A percentile compares a stretch with the other conserved stretches of the same genome.
Conservation (phyloP, 2,797 vertebrate genomes). For the Melanotaenia boesemani region DNA sequence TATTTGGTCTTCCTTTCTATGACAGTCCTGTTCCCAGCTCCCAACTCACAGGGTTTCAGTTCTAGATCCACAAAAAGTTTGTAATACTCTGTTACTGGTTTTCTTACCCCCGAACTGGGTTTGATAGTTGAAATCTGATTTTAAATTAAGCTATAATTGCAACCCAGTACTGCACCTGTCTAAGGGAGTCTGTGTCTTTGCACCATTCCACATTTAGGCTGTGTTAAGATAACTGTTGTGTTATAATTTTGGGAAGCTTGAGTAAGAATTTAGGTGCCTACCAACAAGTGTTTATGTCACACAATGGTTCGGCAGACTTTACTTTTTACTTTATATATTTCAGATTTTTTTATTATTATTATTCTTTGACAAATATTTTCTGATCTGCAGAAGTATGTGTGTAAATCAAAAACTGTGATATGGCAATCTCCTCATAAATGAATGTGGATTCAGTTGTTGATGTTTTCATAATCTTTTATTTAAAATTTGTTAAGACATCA, state of each 20-base stretch:
- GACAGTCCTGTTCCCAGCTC: neutral
- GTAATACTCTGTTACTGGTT: neutral
- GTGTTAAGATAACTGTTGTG: neutral
- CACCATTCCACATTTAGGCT: neutral
- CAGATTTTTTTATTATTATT: too few relatives aligned
- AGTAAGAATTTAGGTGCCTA: neutral
- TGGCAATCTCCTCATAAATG: neutral
- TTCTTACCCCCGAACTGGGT: neutral
- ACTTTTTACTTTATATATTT: too few relatives aligned
- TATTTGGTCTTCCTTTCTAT: neutral
- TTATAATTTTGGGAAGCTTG: neutral
- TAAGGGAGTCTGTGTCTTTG: neutral
- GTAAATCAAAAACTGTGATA: neutral
- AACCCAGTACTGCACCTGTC: neutral
- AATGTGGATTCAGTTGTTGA: neutral
- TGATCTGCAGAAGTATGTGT: neutral
- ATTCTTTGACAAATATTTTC: too few relatives aligned
- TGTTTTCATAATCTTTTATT: neutral
- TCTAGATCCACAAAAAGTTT: neutral
- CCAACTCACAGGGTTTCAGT: neutral
- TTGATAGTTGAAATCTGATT: neutral
- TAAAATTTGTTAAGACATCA: neutral
- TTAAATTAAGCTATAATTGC: neutral
- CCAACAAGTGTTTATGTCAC: neutral
- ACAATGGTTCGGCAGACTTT: neutral